Conservation (phyloP, 2,888 invertebrate genomes). For the Thereva unica region DNA sequence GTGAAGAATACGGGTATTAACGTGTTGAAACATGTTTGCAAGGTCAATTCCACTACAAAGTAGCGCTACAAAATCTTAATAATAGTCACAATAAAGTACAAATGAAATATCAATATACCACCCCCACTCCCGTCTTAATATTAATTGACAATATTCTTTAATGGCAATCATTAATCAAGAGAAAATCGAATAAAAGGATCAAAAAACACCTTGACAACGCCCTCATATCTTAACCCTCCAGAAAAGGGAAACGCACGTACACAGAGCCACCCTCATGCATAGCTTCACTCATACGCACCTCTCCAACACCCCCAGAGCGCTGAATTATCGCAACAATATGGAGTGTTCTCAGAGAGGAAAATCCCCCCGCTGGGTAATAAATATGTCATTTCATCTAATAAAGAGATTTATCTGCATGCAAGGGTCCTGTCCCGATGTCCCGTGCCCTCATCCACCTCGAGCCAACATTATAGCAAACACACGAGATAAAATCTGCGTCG, state of each 20-base stretch:
- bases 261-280: neutral
- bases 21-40: too few relatives aligned
- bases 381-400: constrained; percentile 40
- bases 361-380: constrained; percentile 38
- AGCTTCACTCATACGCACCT: constrained; percentile 16
- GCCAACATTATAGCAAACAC: neutral
- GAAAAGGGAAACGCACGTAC: neutral
- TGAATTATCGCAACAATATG: constrained; percentile 17
- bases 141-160: too few relatives aligned
- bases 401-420: constrained; percentile 37
- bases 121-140: too few relatives aligned
- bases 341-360: constrained; percentile 6
- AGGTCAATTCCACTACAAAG: too few relatives aligned
- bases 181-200: constrained; percentile 9
- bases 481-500: constrained; percentile 29
- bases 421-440: constrained; percentile 27
- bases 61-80: too few relatives aligned
- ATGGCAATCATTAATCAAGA: too few relatives aligned
- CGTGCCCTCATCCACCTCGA: constrained; percentile 9
- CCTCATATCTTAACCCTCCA: constrained; percentile 17
- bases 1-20: too few relatives aligned
- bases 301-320: constrained; percentile 17
- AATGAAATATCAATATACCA: too few relatives aligned
- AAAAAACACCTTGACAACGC: constrained; percentile 35
- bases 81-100: too few relatives aligned